phyloP scores from a whole-genome alignment of 2,888 invertebrate genomes.

The Cremastobaeus sp. region DNA sequence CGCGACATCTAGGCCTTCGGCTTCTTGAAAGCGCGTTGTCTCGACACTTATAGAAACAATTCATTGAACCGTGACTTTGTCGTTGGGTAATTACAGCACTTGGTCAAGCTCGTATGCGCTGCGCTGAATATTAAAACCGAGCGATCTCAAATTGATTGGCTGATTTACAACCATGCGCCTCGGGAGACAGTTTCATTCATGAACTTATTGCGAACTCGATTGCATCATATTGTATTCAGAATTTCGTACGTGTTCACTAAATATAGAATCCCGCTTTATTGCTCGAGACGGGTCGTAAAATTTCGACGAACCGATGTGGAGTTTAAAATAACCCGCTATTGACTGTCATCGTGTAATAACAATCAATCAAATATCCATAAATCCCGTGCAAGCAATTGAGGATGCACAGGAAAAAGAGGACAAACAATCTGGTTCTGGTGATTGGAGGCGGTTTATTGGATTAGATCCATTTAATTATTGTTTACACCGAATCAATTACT shows the following conservation, averaged over 20 bases:
- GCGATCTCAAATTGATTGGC: conserved; percentile 43
- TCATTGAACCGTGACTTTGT: conserved; percentile 44
- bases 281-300: conserved; percentile 32
- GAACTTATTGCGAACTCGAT: conserved; percentile 51
- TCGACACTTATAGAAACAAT: conserved; percentile 73
- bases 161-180: conserved; percentile 27
- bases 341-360: not conserved
- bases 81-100: conserved; percentile 26
- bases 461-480: not conserved
- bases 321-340: conserved; percentile 6
- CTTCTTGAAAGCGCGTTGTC: conserved; percentile 78
- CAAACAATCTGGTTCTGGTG: too few species aligned
- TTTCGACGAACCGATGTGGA: conserved; percentile 15
- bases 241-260: conserved; percentile 49
- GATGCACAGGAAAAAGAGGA: too few species aligned
- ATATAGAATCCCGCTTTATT: conserved; percentile 46
- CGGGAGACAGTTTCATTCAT: conserved; percentile 53
- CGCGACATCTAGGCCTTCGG: conserved; percentile 64
- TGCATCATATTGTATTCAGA: conserved; percentile 55
- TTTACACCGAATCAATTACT: conserved; percentile 7
- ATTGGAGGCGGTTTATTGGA: not conserved
- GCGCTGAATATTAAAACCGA: conserved; percentile 25
- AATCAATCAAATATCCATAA: not conserved
- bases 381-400: too few species aligned
- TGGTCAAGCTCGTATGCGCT: conserved; percentile 16